Percentiles rank a stretch among this genome's conserved stretches.
These are phyloP conservation scores for Callinectes sapidus DNA, from an alignment of 2,888 invertebrate genomes.

Conservation along the genomic window DNA sequence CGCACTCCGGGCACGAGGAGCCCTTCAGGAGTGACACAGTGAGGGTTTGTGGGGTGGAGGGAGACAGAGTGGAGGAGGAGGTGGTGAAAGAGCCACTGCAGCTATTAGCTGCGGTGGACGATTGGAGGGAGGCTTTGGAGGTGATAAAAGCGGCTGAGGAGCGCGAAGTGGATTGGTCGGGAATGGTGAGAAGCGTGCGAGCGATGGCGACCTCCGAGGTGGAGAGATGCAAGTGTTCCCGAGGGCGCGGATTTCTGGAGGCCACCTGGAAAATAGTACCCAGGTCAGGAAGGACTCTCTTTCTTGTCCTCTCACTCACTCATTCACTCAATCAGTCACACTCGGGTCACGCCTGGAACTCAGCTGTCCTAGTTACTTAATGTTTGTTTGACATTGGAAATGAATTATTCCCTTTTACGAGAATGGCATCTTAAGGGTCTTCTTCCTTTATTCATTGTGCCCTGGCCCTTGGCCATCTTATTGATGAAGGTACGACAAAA, in stretches of 20 bases:
- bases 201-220: conserved; percentile 68
- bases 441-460: not conserved
- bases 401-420: not conserved
- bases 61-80: conserved; percentile 16
- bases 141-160: conserved; percentile 39
- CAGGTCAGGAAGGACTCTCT: conserved; percentile 60
- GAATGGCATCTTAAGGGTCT: not conserved
- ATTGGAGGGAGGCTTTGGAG: conserved; percentile 32
- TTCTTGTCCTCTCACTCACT: not conserved
- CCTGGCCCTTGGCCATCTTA: not conserved
- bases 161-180: conserved; percentile 59
- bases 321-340: not conserved
- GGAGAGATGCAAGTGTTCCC: conserved; percentile 63
- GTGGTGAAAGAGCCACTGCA: conserved; percentile 8
- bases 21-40: conserved; percentile 46
- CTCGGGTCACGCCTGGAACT: not conserved
- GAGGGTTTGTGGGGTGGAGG: conserved; percentile 31
- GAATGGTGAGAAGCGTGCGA: conserved; percentile 65
- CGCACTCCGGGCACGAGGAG: conserved; percentile 68
- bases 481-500: not conserved
- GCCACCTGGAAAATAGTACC: conserved; percentile 69
- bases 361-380: not conserved
- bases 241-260: conserved; percentile 63
- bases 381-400: not conserved
- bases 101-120: conserved; percentile 43